Evolutionary conservation across 2,797 vertebrate species (phyloP).

Genomic region (Aphelocoma californica): DNA sequence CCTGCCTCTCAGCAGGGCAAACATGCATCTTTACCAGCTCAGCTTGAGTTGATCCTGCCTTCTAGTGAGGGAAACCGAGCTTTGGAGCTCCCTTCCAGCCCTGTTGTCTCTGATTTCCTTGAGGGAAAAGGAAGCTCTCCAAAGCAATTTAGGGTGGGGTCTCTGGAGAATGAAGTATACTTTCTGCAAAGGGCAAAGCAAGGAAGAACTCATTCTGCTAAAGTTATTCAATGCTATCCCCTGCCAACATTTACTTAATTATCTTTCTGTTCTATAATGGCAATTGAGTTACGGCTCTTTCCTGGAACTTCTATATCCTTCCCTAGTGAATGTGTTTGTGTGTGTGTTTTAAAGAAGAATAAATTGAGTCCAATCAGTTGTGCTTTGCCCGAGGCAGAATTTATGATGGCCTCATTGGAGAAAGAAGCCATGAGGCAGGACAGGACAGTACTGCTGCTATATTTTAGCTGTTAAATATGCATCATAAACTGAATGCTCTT

Average conservation of each 20-base stretch:
- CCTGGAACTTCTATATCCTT: slow-evolving; percentile 56
- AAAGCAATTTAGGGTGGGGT: slow-evolving; percentile 47
- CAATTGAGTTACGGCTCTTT: slow-evolving; percentile 67
- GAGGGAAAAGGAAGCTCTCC: background rate
- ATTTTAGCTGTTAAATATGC: slow-evolving; percentile 43
- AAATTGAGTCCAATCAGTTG: slow-evolving; percentile 37
- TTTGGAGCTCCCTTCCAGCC: background rate
- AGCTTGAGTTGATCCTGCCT: background rate
- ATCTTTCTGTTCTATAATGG: slow-evolving; percentile 60
- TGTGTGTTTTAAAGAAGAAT: slow-evolving; percentile 54
- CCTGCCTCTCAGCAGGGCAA: background rate
- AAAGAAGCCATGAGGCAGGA: slow-evolving; percentile 3
- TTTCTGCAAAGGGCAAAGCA: slow-evolving; percentile 49
- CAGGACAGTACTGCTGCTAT: background rate
- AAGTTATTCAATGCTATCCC: slow-evolving; percentile 56
- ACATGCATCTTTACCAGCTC: background rate
- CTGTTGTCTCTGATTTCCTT: slow-evolving; percentile 1
- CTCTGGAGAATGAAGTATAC: background rate
- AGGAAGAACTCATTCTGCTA: slow-evolving; percentile 34
- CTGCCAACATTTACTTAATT: slow-evolving; percentile 68
- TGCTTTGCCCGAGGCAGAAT: slow-evolving; percentile 50
- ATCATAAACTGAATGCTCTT: background rate
- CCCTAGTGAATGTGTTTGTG: slow-evolving; percentile 33
- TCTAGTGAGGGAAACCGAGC: background rate
- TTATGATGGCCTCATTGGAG: slow-evolving; percentile 44